Conservation (phyloP, 2,113 vertebrate genomes). For the Lasiurus cinereus region DNA sequence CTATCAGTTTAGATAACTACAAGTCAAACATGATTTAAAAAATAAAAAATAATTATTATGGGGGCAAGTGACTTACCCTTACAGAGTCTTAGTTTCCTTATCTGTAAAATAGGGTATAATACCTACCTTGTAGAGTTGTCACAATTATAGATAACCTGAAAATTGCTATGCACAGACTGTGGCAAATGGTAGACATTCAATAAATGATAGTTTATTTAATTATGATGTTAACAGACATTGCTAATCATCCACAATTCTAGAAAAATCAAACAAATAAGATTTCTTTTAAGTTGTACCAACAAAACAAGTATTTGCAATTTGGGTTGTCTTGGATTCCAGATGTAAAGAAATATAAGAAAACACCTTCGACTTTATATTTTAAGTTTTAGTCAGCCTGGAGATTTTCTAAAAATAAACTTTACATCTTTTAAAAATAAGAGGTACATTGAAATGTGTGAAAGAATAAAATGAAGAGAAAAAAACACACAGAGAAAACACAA, state of each 20-base stretch:
- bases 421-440: slow-evolving; percentile 50
- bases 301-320: neutral
- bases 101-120: neutral
- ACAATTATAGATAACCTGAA: slow-evolving; percentile 26
- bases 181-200: neutral
- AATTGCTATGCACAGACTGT: neutral
- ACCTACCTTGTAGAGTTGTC: neutral
- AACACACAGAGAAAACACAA: slow-evolving; percentile 42
- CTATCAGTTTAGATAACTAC: neutral
- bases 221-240: neutral
- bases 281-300: slow-evolving; percentile 23
- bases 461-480: slow-evolving; percentile 56
- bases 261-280: neutral
- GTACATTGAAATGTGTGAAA: neutral
- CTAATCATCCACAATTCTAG: slow-evolving; percentile 3
- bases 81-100: neutral
- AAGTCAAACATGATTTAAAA: neutral
- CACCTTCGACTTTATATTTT: slow-evolving; percentile 36
- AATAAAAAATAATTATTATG: neutral
- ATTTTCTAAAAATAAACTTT: slow-evolving; percentile 45
- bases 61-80: neutral
- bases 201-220: neutral
- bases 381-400: slow-evolving; percentile 9
- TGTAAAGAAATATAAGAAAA: neutral
- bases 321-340: slow-evolving; percentile 27